Percentiles rank a stretch among this genome's conserved stretches.
These are phyloP conservation scores for Spodoptera littoralis DNA, from an alignment of 2,888 invertebrate species.

Conservation along the genomic window DNA sequence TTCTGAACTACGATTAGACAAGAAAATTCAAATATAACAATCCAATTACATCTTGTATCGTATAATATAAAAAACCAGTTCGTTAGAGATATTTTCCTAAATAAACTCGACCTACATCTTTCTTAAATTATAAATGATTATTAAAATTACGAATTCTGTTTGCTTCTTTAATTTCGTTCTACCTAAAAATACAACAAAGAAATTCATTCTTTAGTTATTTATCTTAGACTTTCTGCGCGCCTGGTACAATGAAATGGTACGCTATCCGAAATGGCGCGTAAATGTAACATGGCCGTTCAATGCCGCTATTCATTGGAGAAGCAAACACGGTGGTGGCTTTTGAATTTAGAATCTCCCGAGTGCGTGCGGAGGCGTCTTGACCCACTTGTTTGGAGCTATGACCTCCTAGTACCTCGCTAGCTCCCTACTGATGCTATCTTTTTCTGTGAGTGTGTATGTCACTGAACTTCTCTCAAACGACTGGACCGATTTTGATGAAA, in stretches of 20 bases:
- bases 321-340: constrained; percentile 50
- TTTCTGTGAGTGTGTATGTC: too few relatives aligned
- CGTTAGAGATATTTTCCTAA: constrained; percentile 6
- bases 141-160: constrained; percentile 36
- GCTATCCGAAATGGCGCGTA: constrained; percentile 41
- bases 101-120: constrained; percentile 29
- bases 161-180: constrained; percentile 18
- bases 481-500: too few relatives aligned
- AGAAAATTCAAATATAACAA: constrained; percentile 12
- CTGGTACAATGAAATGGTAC: constrained; percentile 43
- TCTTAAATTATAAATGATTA: constrained; percentile 30
- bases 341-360: constrained; percentile 52
- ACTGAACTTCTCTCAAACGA: too few relatives aligned
- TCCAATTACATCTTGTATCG: constrained; percentile 3
- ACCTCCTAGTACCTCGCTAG: constrained; percentile 43
- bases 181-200: constrained; percentile 30
- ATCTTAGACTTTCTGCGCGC: constrained; percentile 22
- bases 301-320: constrained; percentile 46
- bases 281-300: constrained; percentile 47
- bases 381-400: constrained; percentile 58
- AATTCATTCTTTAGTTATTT: constrained; percentile 22
- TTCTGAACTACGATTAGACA: constrained; percentile 1
- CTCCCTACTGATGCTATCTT: constrained; percentile 43
- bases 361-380: constrained; percentile 59
- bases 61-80: background rate